Conservation (phyloP, 2,113 vertebrate genomes). For the Ptilorrhoa leucosticta region DNA sequence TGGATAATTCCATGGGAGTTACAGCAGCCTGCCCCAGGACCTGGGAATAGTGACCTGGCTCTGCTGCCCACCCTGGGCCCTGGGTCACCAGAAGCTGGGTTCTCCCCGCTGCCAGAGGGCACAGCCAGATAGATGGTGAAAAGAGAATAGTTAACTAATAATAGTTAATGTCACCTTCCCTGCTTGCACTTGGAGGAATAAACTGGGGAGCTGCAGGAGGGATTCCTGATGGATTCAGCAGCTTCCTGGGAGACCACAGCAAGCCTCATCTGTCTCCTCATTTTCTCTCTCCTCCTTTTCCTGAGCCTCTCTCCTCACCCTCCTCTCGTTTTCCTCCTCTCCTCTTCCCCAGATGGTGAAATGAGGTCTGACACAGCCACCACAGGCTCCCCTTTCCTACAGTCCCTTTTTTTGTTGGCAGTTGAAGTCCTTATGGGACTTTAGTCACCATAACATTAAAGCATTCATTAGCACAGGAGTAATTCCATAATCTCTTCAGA, state of each 20-base stretch:
- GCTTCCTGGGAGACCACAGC: not conserved
- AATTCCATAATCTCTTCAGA: constrained; percentile 63
- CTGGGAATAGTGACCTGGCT: not conserved
- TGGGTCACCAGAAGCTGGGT: not conserved
- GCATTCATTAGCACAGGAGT: constrained; percentile 31
- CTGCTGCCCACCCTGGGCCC: not conserved
- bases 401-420: not conserved
- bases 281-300: not conserved
- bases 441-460: constrained; percentile 4
- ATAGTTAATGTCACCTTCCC: not conserved
- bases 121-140: not conserved
- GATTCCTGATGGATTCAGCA: not conserved
- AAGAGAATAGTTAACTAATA: not conserved
- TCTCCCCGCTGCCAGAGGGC: not conserved
- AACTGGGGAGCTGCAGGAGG: not conserved
- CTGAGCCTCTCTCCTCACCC: not conserved
- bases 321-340: not conserved
- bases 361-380: not conserved
- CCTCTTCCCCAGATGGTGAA: not conserved
- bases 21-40: not conserved
- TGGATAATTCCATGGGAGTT: not conserved
- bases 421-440: not conserved
- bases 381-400: not conserved
- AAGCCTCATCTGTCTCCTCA: not conserved
- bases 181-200: not conserved